Evolutionary conservation across 2,113 vertebrate genomes (phyloP).

Genomic region (Talpa occidentalis): DNA sequence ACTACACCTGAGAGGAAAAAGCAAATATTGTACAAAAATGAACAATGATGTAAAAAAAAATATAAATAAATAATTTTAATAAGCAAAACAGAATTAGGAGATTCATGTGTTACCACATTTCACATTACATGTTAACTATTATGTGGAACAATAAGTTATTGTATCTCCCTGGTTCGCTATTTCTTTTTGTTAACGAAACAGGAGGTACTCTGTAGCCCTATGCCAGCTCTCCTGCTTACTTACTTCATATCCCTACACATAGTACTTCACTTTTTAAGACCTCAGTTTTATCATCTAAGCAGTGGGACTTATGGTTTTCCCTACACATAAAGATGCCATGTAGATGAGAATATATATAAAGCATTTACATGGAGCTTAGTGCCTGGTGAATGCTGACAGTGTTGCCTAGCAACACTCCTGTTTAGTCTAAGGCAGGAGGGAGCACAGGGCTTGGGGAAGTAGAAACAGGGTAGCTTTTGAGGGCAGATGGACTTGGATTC

Average conservation of each 20-base stretch:
- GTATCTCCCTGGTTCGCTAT: neutral
- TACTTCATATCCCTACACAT: neutral
- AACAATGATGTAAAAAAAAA: too few relatives aligned
- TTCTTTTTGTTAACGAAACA: neutral
- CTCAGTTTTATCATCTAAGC: conserved; percentile 24
- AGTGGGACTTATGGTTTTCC: neutral
- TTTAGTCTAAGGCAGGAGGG: neutral
- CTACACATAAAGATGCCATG: neutral
- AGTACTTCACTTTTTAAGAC: neutral
- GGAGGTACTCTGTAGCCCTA: neutral
- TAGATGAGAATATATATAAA: neutral
- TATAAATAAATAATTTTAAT: too few relatives aligned
- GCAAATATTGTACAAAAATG: too few relatives aligned
- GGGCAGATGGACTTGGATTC: neutral
- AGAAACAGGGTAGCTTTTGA: neutral
- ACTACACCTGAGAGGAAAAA: too few relatives aligned
- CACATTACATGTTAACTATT: neutral
- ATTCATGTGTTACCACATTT: neutral
- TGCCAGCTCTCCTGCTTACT: neutral
- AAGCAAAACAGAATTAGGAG: neutral
- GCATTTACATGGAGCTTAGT: neutral
- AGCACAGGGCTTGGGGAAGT: neutral
- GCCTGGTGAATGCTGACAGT: neutral
- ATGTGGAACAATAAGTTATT: neutral
- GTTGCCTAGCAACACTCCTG: neutral